phyloP scores from a whole-genome alignment of 2,888 invertebrate species.

The Graphium colonna region DNA sequence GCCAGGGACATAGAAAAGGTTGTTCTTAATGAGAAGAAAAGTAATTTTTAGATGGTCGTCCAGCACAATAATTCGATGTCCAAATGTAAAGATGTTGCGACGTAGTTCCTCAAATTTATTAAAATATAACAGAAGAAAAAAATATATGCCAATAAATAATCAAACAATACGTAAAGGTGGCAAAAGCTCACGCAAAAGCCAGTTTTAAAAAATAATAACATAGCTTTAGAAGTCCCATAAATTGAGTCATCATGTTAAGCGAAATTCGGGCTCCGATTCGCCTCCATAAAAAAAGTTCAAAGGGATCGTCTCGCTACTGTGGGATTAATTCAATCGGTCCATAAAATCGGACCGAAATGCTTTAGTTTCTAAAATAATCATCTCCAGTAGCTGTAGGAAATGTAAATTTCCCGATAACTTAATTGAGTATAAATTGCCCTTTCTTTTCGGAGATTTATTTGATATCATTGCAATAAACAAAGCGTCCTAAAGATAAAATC shows the following conservation, averaged over 20 bases:
- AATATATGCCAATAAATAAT: too few species aligned
- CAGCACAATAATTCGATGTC: too few species aligned
- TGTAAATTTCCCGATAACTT: slow-evolving; percentile 12
- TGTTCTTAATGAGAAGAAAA: too few species aligned
- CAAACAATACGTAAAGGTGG: too few species aligned
- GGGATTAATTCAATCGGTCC: slow-evolving; percentile 8
- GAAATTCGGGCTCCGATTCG: neutral
- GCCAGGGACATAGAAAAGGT: too few species aligned
- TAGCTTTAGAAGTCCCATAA: too few species aligned
- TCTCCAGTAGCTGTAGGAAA: neutral
- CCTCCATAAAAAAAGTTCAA: neutral
- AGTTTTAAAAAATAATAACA: too few species aligned
- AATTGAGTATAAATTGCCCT: slow-evolving; percentile 1
- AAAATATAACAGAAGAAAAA: too few species aligned
- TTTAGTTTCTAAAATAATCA: slow-evolving; percentile 2
- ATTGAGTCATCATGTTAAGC: too few species aligned
- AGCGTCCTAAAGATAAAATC: neutral
- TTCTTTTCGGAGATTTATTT: neutral
- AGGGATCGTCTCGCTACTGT: neutral
- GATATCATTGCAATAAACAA: neutral
- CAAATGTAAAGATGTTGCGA: too few species aligned
- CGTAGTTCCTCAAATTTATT: too few species aligned
- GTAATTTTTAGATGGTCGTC: too few species aligned
- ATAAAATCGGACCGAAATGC: slow-evolving; percentile 7
- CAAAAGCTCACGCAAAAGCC: neutral